Percentiles rank a stretch among this genome's conserved stretches.
These are phyloP conservation scores for Urocolius indicus DNA, from an alignment of 2,113 vertebrate species.

Conservation along the genomic window DNA sequence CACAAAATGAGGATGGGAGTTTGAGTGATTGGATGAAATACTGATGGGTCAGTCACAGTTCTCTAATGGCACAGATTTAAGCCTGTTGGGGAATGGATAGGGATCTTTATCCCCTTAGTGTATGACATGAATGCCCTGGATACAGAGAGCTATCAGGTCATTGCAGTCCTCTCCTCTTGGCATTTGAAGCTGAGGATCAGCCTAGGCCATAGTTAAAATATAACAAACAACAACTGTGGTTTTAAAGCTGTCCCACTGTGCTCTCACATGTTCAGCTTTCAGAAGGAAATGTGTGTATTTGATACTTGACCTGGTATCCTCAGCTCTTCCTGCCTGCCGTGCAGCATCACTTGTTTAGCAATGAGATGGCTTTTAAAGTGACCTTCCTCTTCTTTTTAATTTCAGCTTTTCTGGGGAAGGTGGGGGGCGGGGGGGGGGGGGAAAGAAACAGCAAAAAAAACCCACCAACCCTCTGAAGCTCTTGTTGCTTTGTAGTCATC, in stretches of 20 bases:
- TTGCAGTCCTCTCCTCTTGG: not conserved
- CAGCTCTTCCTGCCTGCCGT: not conserved
- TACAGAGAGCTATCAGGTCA: not conserved
- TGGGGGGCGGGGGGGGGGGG: no score
- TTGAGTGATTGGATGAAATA: not conserved
- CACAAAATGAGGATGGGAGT: not conserved
- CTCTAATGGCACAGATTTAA: not conserved
- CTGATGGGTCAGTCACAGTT: not conserved
- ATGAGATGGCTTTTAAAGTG: not conserved
- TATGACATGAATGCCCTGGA: not conserved
- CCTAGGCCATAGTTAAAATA: not conserved
- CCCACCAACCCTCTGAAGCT: not conserved
- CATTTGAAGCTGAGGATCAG: not conserved
- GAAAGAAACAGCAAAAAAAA: not conserved
- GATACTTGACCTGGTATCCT: not conserved
- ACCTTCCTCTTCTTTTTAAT: slow-evolving; percentile 1
- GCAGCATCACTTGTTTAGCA: not conserved
- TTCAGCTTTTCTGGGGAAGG: not conserved
- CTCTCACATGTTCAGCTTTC: not conserved
- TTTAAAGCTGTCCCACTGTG: not conserved
- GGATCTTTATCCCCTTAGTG: not conserved
- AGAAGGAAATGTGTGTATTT: not conserved
- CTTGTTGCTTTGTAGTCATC: not conserved
- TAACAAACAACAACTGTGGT: not conserved
- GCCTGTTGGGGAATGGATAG: not conserved